Evolutionary conservation across 2,797 vertebrate species (phyloP), one percentile per base, ranked within the genome.

Genomic region (Neosalanx taihuensis): DNA sequence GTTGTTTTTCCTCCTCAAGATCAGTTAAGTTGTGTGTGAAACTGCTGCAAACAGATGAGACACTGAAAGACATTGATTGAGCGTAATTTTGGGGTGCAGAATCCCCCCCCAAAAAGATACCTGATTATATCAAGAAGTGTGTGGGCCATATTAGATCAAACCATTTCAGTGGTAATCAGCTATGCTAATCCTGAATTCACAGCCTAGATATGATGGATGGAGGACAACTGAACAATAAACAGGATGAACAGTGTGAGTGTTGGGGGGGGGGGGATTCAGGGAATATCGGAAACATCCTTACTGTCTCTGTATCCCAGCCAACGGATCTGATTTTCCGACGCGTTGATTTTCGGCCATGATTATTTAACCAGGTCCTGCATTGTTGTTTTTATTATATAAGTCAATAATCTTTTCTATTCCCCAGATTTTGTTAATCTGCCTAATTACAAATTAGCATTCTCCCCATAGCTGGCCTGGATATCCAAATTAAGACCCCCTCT

Each of bases 371-470:
- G 84, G 85, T 80, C 84, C 77, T 78, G 84, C 84, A 85, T 90
- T 91, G 90, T 84, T 84, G 88, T 91, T 90, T 89, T 89, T 88
- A 89, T 92, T 91, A 91, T 92, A 89, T 86, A 93, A 93, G 85
- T 93, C 91, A 93, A 92, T 93, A 91, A 92, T 91, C 88, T 90
- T 87, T 64, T 91, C 89, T 91, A 91, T 89, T 93, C 90, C 90
- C 90, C 88, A 89, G 89, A 92, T 93, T 91, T 89, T 79, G 81
- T 90, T 92, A 94, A 93, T 95, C 92, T 91, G 91, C 84, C 91
- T 93, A 93, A 93, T 93, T 91, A 93, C 91, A 92, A 93, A 93
- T 94, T 92, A 93, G 88, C 89, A 91, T 93, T 92, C 92, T 91
- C 84, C 82, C 86, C 83, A 35, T 89, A 90, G 85, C 90, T 90